These are phyloP conservation scores for Papilio elwesi DNA, from an alignment of 2,888 invertebrate species.

Conservation along the genomic window DNA sequence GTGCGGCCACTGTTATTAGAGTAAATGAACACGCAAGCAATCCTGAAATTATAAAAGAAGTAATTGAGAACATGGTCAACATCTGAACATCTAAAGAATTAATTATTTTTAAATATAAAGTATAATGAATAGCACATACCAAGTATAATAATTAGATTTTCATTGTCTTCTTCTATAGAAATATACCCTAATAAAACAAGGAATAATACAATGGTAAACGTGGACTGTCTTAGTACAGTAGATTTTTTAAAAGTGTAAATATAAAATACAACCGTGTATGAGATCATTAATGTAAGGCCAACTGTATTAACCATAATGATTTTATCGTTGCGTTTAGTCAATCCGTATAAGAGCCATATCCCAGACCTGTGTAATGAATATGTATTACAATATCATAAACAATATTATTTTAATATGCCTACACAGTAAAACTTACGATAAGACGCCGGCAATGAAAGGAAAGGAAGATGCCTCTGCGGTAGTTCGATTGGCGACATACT, in stretches of 20 bases:
- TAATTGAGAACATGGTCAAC: neutral
- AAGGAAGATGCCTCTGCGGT: conserved; percentile 91
- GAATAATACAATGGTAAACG: conserved; percentile 79
- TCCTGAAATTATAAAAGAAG: conserved; percentile 64
- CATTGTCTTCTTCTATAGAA: conserved; percentile 79
- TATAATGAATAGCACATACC: conserved; percentile 76
- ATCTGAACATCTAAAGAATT: neutral
- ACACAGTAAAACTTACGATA: conserved; percentile 85
- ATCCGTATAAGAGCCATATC: conserved; percentile 92
- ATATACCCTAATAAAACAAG: conserved; percentile 84
- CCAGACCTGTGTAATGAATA: conserved; percentile 83
- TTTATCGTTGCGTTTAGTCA: conserved; percentile 88
- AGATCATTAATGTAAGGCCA: conserved; percentile 88
- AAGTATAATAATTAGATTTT: conserved; percentile 83
- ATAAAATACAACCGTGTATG: conserved; percentile 89
- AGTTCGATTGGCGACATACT: conserved; percentile 89
- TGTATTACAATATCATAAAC: conserved; percentile 14
- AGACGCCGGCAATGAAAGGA: conserved; percentile 90
- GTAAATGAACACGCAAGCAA: conserved; percentile 89
- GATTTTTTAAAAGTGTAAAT: conserved; percentile 89
- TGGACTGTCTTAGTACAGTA: conserved; percentile 85
- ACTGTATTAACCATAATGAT: conserved; percentile 90
- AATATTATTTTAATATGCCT: conserved; percentile 16
- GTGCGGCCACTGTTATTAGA: conserved; percentile 92
- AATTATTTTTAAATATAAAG: neutral